A percentile compares a stretch with the other conserved stretches of the same genome.
Evolutionary conservation across 2,797 vertebrate species (phyloP).

Genomic region (Pitangus sulphuratus): DNA sequence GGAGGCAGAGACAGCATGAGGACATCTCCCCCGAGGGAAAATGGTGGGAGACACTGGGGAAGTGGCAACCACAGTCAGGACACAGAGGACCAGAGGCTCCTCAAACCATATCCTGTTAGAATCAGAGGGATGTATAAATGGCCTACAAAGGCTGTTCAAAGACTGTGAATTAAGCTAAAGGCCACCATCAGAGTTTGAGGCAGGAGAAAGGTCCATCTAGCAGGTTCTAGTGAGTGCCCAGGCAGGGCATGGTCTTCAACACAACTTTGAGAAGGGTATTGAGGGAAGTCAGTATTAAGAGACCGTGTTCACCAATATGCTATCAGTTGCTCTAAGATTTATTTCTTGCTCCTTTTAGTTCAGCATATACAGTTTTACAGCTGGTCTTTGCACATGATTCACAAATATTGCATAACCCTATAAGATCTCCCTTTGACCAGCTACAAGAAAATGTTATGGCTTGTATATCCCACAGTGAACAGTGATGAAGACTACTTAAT

Average conservation of each 20-base stretch:
- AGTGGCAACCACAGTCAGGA: rapidly evolving
- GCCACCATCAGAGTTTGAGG: background rate
- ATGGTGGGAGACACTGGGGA: rapidly evolving
- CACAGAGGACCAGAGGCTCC: background rate
- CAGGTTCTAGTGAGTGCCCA: background rate
- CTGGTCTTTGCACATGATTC: slow-evolving; percentile 58
- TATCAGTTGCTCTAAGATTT: background rate
- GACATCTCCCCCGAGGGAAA: rapidly evolving
- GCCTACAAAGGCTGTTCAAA: background rate
- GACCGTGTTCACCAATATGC: background rate
- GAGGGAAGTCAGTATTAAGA: background rate
- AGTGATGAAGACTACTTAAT: slow-evolving; percentile 34
- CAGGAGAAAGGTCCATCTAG: background rate
- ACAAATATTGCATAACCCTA: slow-evolving; percentile 51
- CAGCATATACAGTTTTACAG: slow-evolving; percentile 19
- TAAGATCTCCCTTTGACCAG: slow-evolving; percentile 29
- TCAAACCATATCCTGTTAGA: background rate
- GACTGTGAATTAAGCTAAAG: background rate
- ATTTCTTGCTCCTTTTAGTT: background rate
- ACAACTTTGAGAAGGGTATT: background rate
- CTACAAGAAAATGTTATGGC: slow-evolving; percentile 19
- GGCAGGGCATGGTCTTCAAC: background rate
- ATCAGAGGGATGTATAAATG: background rate
- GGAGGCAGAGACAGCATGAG: background rate
- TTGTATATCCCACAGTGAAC: slow-evolving; percentile 13